phyloP scores from a whole-genome alignment of 1,140 invertebrate genomes.

The Cotesia vestalis region DNA sequence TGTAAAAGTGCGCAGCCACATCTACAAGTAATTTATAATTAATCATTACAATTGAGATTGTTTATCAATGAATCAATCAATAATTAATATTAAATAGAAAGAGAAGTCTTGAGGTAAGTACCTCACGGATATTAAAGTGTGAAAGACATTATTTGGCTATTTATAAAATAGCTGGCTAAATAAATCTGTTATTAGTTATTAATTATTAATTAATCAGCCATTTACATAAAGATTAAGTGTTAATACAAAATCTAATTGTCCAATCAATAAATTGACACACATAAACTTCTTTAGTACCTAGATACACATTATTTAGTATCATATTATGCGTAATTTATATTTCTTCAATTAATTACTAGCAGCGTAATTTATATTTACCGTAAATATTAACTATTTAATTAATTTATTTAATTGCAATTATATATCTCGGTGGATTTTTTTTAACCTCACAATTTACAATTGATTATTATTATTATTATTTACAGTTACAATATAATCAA shows the following conservation, averaged over 20 bases:
- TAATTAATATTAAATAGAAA: constrained; percentile 44
- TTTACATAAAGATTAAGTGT: constrained; percentile 30
- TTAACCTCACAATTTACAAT: constrained; percentile 27
- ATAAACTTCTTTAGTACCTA: constrained; percentile 52
- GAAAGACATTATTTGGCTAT: constrained; percentile 54
- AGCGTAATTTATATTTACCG: neutral
- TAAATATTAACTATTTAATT: neutral
- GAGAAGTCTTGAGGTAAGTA: constrained; percentile 15
- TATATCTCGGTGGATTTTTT: constrained; percentile 8
- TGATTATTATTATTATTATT: constrained; percentile 19
- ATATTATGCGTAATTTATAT: constrained; percentile 15
- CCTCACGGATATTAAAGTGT: constrained; percentile 17
- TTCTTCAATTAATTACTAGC: neutral
- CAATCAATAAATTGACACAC: constrained; percentile 47
- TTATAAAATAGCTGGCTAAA: neutral
- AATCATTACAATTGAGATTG: constrained; percentile 34
- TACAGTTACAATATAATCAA: neutral
- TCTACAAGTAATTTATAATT: constrained; percentile 49
- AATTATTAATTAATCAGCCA: constrained; percentile 35
- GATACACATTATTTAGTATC: neutral
- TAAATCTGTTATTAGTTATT: constrained; percentile 34
- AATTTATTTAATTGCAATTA: neutral
- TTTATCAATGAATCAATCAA: constrained; percentile 1
- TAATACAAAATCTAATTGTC: constrained; percentile 58
- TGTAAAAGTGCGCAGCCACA: constrained; percentile 43